These are phyloP conservation scores for Plutella xylostella DNA, from an alignment of 2,888 invertebrate genomes.

Conservation along the genomic window DNA sequence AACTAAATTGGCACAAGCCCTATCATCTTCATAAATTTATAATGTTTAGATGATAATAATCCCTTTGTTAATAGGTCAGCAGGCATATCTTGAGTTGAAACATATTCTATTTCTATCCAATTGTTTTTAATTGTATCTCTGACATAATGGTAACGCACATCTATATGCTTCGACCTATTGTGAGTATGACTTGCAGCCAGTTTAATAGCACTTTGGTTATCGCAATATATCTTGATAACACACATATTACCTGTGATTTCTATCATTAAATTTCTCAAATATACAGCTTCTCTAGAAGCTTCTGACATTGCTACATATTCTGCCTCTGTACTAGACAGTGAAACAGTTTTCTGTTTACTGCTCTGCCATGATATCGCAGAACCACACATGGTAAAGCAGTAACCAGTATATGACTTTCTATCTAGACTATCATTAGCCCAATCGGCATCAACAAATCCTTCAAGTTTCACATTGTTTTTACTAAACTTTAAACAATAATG, in stretches of 20 bases:
- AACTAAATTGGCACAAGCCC: background rate
- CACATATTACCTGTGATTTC: constrained; percentile 1
- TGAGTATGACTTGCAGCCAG: background rate
- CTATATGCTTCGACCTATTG: constrained; percentile 4
- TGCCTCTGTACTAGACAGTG: constrained; percentile 7
- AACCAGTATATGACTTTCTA: constrained; percentile 8
- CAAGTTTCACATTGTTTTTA: constrained; percentile 1
- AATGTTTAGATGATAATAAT: background rate
- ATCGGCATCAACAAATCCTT: constrained; percentile 10
- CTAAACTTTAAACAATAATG: constrained; percentile 17
- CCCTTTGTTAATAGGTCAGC: constrained; percentile 4
- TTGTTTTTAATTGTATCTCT: constrained; percentile 1
- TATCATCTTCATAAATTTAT: constrained; percentile 1
- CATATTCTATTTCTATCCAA: background rate
- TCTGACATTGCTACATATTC: constrained; percentile 9
- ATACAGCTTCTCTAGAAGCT: constrained; percentile 8
- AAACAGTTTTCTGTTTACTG: constrained; percentile 5
- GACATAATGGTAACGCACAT: constrained; percentile 2
- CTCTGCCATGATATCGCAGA: constrained; percentile 6
- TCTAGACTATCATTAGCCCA: constrained; percentile 7
- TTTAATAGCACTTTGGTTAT: constrained; percentile 1
- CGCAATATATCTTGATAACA: background rate
- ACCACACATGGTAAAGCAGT: constrained; percentile 6
- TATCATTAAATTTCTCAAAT: constrained; percentile 6
- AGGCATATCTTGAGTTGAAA: background rate